Evolutionary conservation across 2,888 invertebrate species (phyloP).

Genomic region (Steinernema scapterisci): DNA sequence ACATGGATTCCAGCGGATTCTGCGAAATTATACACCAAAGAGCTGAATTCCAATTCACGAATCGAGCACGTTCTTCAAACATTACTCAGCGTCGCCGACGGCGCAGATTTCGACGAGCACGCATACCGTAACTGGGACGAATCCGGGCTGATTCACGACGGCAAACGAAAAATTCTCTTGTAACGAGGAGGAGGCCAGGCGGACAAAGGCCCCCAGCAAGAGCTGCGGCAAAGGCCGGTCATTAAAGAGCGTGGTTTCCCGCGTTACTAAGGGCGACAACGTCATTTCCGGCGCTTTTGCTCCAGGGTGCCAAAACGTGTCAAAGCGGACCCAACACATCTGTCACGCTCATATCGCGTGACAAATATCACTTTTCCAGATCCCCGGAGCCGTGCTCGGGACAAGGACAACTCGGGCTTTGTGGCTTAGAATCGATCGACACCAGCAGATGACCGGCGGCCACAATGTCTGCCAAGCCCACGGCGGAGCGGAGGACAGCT

Average conservation of each 20-base stretch:
- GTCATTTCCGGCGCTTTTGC: background rate
- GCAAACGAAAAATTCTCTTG: background rate
- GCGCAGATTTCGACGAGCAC: background rate
- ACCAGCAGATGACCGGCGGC: conserved; percentile 15
- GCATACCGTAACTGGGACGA: too few species aligned
- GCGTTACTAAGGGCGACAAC: conserved; percentile 30
- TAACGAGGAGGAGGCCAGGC: background rate
- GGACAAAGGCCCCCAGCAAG: background rate
- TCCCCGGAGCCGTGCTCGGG: background rate
- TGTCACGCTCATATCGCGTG: background rate
- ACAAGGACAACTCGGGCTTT: conserved; percentile 1
- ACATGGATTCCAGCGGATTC: too few species aligned
- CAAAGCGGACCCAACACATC: too few species aligned
- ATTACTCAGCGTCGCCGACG: background rate
- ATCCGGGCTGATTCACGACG: background rate
- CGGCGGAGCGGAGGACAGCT: background rate
- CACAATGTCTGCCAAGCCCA: too few species aligned
- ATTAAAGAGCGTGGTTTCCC: background rate
- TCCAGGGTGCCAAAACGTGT: background rate
- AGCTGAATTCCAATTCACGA: background rate
- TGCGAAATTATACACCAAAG: background rate
- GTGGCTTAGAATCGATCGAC: conserved; percentile 16
- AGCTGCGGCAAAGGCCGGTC: background rate
- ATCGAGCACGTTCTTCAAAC: background rate
- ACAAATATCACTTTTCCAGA: too few species aligned